Evolutionary conservation across 2,888 invertebrate species (phyloP).

Genomic region (Yponomeuta cagnagella): DNA sequence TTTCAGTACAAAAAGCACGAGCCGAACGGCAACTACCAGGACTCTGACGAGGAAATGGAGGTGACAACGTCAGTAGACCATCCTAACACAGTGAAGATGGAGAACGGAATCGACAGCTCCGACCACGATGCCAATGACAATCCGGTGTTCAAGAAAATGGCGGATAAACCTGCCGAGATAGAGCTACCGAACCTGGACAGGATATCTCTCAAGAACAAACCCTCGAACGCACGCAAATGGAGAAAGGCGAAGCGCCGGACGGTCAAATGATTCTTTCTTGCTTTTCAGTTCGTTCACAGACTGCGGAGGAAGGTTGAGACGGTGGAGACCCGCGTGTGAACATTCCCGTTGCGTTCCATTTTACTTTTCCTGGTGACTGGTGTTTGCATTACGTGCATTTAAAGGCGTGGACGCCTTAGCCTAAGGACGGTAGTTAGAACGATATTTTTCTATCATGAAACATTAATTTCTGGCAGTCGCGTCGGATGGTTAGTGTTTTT

Average conservation of each 20-base stretch:
- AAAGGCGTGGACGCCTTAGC: conserved; percentile 24
- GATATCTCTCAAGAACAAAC: conserved; percentile 52
- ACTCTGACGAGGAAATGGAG: conserved; percentile 57
- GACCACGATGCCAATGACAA: conserved; percentile 62
- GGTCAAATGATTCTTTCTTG: conserved; percentile 68
- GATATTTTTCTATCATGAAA: conserved; percentile 45
- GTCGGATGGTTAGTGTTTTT: conserved; percentile 43
- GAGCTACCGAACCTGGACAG: conserved; percentile 57
- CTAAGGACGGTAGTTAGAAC: neutral
- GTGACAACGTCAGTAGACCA: conserved; percentile 31
- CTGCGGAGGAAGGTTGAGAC: conserved; percentile 30
- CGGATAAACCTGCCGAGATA: conserved; percentile 32
- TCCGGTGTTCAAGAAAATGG: conserved; percentile 29
- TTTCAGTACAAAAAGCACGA: conserved; percentile 47
- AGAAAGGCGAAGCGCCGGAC: conserved; percentile 55
- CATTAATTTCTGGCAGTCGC: neutral
- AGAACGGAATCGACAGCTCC: conserved; percentile 58
- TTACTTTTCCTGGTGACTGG: conserved; percentile 42
- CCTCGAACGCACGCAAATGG: conserved; percentile 49
- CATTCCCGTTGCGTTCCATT: conserved; percentile 39
- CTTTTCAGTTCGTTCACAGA: conserved; percentile 62
- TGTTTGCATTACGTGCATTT: conserved; percentile 53
- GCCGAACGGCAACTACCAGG: conserved; percentile 51
- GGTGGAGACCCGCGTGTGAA: conserved; percentile 31
- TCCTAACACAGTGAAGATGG: conserved; percentile 43